phyloP scores from a whole-genome alignment of 1,140 invertebrate genomes.

The Leptonema lineaticorne region DNA sequence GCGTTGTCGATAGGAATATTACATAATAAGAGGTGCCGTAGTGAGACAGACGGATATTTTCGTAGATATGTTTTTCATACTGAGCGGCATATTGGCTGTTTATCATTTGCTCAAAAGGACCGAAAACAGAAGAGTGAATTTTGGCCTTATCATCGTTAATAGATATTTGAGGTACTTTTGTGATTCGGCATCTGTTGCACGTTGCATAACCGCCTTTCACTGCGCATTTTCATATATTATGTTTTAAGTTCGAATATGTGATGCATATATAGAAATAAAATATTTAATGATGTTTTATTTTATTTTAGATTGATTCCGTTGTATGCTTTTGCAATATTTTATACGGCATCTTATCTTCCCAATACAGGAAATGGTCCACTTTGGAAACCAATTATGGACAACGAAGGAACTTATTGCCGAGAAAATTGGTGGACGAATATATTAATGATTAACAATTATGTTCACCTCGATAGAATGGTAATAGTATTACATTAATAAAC shows the following conservation, averaged over 20 bases:
- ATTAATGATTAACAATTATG: conserved; percentile 62
- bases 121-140: conserved; percentile 26
- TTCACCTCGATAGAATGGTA: conserved; percentile 50
- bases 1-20: conserved; percentile 18
- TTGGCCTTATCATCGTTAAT: conserved; percentile 21
- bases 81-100: conserved; percentile 55
- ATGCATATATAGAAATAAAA: neutral
- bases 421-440: conserved; percentile 60
- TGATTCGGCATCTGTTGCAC: too few species aligned
- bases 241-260: too few species aligned
- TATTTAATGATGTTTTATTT: neutral
- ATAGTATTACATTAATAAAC: too few species aligned
- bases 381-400: conserved; percentile 42
- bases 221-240: too few species aligned
- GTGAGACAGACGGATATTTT: conserved; percentile 61
- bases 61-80: conserved; percentile 66
- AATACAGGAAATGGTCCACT: conserved; percentile 45
- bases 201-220: too few species aligned
- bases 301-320: conserved; percentile 43
- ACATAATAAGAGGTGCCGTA: conserved; percentile 44
- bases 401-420: conserved; percentile 44
- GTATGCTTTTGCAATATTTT: conserved; percentile 43
- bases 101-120: conserved; percentile 25
- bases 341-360: conserved; percentile 42
- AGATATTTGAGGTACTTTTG: conserved; percentile 33